Evolutionary conservation across 2,113 vertebrate genomes (phyloP), one percentile per base, ranked within the genome.

Genomic region (Coptodon rendalli): DNA sequence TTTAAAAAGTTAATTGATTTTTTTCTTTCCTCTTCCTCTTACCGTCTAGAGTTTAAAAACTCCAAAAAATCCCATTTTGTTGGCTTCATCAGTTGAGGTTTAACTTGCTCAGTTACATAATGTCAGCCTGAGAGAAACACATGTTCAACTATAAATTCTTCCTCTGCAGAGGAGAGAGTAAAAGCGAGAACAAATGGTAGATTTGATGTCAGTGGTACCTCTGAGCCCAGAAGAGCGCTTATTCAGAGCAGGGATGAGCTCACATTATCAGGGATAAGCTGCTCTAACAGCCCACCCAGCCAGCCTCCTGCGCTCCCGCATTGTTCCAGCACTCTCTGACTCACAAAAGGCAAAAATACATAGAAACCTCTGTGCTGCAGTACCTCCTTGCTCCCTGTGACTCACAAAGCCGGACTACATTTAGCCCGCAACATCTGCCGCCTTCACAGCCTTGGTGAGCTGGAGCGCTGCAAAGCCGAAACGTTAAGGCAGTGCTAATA

Each of bases 321-420:
- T 84, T 85, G 89, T 89, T 91, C 87, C 76, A 86, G 78, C 87
- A 86, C 29, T 3, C 19, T 86, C 78, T 93, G 91, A 94, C 85
- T 94, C 92, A 91, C 83, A 81, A 85, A 82, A 89, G 48, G 50
- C 14, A 71, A 84, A 71, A 87, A 82, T 52, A 88, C 80, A 86
- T 5, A 4, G 54, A 36, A 34, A 87, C 91, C 84, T 76, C 82
- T 2, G 38, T 12, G 81, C 6, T 36, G n/a, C 16, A 5, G 61
- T 13, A 29, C 83, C 57, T 89, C 66, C 81, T 87, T 88, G 84
- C 82, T 91, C 91, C 52, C 79, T 27, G 87, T 92, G 91, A 91
- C 85, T 94, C 93, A 93, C 81, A 89, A 86, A 90, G 83, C 85
- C 2, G 59, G 84, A 92, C 88, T 66, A 61, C 89, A 79, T 92